These are phyloP conservation scores for Psettodes erumei DNA, from an alignment of 2,113 vertebrate species.

Conservation along the genomic window DNA sequence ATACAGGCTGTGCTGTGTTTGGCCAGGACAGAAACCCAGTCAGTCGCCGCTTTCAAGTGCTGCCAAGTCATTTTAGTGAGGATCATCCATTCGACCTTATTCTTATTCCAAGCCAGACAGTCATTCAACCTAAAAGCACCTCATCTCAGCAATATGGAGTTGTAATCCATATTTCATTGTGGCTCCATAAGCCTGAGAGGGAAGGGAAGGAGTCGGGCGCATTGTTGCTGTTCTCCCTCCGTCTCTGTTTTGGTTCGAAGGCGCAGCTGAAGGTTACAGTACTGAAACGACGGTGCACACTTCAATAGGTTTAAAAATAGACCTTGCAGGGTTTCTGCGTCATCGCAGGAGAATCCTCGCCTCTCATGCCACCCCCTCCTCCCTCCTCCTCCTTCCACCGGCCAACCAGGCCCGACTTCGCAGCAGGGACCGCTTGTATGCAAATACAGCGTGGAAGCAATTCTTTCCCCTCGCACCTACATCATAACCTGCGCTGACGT, in stretches of 20 bases:
- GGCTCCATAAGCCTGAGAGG: slow-evolving; percentile 26
- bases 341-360: slow-evolving; percentile 76
- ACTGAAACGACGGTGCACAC: slow-evolving; percentile 68
- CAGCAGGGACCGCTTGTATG: slow-evolving; percentile 56
- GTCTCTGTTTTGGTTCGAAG: slow-evolving; percentile 56
- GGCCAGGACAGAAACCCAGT: slow-evolving; percentile 61
- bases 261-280: slow-evolving; percentile 68
- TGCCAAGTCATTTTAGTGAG: slow-evolving; percentile 78
- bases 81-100: slow-evolving; percentile 68
- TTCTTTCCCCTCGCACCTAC: slow-evolving; percentile 45
- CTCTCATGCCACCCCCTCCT: slow-evolving; percentile 33
- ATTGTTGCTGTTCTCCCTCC: slow-evolving; percentile 6
- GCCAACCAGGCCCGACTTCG: slow-evolving; percentile 37
- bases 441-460: slow-evolving; percentile 59
- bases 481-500: slow-evolving; percentile 57
- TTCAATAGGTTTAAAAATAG: slow-evolving; percentile 79
- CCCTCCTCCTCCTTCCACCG: slow-evolving; percentile 11
- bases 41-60: slow-evolving; percentile 70
- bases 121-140: slow-evolving; percentile 60
- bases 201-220: slow-evolving; percentile 6
- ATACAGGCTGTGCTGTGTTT: slow-evolving; percentile 63
- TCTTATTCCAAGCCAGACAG: slow-evolving; percentile 64
- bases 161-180: slow-evolving; percentile 69
- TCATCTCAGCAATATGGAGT: slow-evolving; percentile 48
- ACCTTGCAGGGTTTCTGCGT: slow-evolving; percentile 68